These are phyloP conservation scores for Cylas formicarius DNA, from an alignment of 1,140 invertebrate genomes.

Conservation along the genomic window DNA sequence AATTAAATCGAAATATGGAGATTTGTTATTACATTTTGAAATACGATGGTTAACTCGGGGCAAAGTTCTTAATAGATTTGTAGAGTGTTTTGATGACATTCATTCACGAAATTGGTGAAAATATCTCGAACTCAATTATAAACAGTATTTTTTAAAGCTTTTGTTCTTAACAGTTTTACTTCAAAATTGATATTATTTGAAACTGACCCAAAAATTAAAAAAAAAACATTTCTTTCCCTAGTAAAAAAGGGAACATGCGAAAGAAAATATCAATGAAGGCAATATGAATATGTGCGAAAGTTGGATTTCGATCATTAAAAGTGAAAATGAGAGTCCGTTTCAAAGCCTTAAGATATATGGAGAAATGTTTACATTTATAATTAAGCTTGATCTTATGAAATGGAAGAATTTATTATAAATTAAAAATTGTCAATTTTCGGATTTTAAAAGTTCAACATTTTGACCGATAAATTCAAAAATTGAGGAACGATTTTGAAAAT, in stretches of 20 bases:
- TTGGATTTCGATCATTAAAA: too few relatives aligned
- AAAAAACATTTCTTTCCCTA: conserved; percentile 11
- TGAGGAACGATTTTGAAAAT: too few relatives aligned
- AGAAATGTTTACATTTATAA: too few relatives aligned
- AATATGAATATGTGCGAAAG: conserved; percentile 3
- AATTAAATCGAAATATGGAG: conserved; percentile 16
- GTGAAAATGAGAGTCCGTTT: too few relatives aligned
- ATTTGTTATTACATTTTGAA: conserved; percentile 15
- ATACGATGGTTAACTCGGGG: conserved; percentile 16
- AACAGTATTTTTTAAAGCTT: conserved; percentile 25
- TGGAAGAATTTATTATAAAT: too few relatives aligned
- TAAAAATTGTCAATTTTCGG: too few relatives aligned
- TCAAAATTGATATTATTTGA: conserved; percentile 19
- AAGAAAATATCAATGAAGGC: conserved; percentile 12
- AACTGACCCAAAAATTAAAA: conserved; percentile 15
- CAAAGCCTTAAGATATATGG: too few relatives aligned
- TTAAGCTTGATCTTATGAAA: too few relatives aligned
- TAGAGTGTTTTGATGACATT: conserved; percentile 18
- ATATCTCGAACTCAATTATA: conserved; percentile 24
- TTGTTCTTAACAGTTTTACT: conserved; percentile 21
- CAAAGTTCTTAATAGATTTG: conserved; percentile 24
- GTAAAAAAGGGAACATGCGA: conserved; percentile 11
- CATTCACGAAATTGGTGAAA: conserved; percentile 23
- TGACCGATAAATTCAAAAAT: too few relatives aligned
- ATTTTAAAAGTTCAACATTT: too few relatives aligned